phyloP scores from a whole-genome alignment of 2,888 invertebrate species.

The Tipula helvola region DNA sequence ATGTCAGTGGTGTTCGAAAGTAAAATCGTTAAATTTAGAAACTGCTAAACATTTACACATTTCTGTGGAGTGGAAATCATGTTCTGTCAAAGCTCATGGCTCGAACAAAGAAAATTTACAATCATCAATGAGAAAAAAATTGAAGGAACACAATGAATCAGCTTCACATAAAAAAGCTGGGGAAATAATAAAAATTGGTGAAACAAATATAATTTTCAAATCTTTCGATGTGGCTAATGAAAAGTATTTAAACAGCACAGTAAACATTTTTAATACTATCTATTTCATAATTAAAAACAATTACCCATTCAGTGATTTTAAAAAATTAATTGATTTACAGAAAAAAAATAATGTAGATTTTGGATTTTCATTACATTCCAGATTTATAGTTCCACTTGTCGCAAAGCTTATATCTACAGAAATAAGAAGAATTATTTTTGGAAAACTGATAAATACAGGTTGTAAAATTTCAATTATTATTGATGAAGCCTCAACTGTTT shows the following conservation, averaged over 20 bases:
- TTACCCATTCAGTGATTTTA: neutral
- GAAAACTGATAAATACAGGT: neutral
- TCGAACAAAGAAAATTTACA: neutral
- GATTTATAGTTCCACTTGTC: neutral
- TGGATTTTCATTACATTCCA: too few species aligned
- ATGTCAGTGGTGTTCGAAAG: neutral
- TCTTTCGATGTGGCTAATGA: too few species aligned
- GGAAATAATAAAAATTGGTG: neutral
- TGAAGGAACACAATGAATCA: neutral
- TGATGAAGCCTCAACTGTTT: neutral
- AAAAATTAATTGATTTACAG: neutral
- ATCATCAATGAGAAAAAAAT: neutral
- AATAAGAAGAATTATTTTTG: neutral
- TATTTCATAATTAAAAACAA: too few species aligned
- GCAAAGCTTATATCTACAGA: neutral
- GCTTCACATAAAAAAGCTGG: neutral
- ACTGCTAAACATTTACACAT: neutral
- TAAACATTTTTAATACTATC: constrained; percentile 6
- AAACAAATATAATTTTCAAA: neutral
- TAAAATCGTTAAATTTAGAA: constrained; percentile 1
- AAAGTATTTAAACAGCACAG: constrained; percentile 4
- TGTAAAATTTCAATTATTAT: neutral
- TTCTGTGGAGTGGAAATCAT: constrained; percentile 7
- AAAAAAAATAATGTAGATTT: neutral
- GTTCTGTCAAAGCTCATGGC: constrained; percentile 8